phyloP scores from a whole-genome alignment of 1,140 invertebrate species.

The Asbolus verrucosus region DNA sequence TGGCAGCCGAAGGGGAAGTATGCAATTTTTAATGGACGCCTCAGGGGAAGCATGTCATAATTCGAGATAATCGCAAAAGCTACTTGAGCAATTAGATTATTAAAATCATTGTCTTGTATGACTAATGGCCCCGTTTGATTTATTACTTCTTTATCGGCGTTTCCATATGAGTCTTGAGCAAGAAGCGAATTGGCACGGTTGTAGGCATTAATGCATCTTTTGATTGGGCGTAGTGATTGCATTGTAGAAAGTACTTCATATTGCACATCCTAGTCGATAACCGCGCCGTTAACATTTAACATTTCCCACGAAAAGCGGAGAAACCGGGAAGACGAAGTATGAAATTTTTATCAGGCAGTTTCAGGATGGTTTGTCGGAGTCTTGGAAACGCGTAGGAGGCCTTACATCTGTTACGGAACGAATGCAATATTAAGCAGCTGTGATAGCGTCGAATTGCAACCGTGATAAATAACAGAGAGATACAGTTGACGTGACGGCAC shows the following conservation, averaged over 20 bases:
- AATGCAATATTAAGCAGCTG: constrained; percentile 35
- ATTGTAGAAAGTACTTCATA: constrained; percentile 17
- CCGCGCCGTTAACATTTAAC: constrained; percentile 32
- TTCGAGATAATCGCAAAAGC: no score
- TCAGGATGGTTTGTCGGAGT: background rate
- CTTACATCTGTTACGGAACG: constrained; percentile 26
- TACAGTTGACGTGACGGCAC: constrained; percentile 23
- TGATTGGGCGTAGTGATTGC: constrained; percentile 1
- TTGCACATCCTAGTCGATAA: background rate
- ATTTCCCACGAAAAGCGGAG: constrained; percentile 13
- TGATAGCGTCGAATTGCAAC: constrained; percentile 35
- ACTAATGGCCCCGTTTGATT: no score
- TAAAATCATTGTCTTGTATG: no score
- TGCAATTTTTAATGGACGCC: background rate
- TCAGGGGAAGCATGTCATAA: no score
- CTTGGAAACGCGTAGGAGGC: constrained; percentile 11
- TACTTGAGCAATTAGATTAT: no score
- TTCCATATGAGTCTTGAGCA: background rate
- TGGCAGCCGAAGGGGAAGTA: background rate
- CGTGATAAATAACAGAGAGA: constrained; percentile 29
- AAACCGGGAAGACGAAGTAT: constrained; percentile 18
- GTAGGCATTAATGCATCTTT: background rate
- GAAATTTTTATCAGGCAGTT: constrained; percentile 12
- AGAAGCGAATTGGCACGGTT: no score
- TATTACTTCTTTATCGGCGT: no score